Conservation (phyloP, 2,888 invertebrate species). For the Pammene fasciana region DNA sequence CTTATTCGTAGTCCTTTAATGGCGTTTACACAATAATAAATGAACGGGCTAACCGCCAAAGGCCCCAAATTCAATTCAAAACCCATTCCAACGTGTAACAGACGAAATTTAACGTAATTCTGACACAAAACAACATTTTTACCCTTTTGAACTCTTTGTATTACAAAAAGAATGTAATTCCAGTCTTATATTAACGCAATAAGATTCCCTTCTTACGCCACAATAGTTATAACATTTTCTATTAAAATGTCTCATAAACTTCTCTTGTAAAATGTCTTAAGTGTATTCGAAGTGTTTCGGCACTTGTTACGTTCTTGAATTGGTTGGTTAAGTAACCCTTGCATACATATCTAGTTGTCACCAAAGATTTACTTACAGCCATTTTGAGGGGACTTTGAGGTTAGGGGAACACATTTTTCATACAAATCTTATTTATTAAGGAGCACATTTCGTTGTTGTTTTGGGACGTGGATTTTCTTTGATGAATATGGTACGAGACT, state of each 20-base stretch:
- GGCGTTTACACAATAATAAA: too few relatives aligned
- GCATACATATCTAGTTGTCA: conserved; percentile 14
- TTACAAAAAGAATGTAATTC: neutral
- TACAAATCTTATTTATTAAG: conserved; percentile 15
- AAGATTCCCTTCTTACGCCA: neutral
- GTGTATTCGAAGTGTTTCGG: neutral
- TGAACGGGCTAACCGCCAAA: too few relatives aligned
- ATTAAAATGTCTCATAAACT: neutral
- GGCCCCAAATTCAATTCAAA: conserved; percentile 2
- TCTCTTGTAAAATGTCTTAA: neutral
- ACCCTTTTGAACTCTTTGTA: conserved; percentile 6
- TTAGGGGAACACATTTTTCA: conserved; percentile 11
- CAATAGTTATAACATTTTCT: neutral
- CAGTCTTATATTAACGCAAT: neutral
- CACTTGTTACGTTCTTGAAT: conserved; percentile 2
- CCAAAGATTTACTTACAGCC: conserved; percentile 18
- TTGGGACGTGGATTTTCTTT: neutral
- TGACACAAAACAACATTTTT: conserved; percentile 15
- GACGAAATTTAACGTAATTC: conserved; percentile 17
- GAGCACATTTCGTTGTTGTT: conserved; percentile 12
- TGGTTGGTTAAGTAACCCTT: neutral
- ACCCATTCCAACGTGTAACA: neutral
- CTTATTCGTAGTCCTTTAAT: too few relatives aligned
- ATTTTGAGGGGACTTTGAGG: conserved; percentile 11
- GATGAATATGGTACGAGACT: neutral